Percentiles rank a stretch among this genome's conserved stretches.
Evolutionary conservation across 2,888 invertebrate species (phyloP).

Genomic region (Zelleria hepariella): DNA sequence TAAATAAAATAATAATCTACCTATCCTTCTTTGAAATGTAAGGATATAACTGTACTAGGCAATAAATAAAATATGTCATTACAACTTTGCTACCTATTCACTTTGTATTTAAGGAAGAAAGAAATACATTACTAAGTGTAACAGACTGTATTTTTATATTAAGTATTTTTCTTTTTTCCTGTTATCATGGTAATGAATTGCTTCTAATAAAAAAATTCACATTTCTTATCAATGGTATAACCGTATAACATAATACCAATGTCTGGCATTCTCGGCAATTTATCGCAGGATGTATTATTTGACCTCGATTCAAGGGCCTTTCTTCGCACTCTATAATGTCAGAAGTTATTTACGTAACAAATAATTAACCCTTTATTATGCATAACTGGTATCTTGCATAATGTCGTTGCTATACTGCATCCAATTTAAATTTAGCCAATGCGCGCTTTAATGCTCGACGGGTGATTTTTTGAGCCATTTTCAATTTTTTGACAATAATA

Average conservation of each 20-base stretch:
- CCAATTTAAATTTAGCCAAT: constrained; percentile 8
- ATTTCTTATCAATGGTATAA: too few species aligned
- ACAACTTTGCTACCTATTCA: too few species aligned
- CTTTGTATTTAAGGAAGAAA: too few species aligned
- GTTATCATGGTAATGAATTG: too few species aligned
- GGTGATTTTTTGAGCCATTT: not conserved
- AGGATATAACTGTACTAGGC: too few species aligned
- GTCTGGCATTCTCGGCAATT: not conserved
- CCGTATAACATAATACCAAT: not conserved
- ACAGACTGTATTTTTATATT: too few species aligned
- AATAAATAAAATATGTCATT: too few species aligned
- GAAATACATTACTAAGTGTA: too few species aligned
- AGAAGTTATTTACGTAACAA: constrained; percentile 21
- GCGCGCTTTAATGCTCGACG: not conserved
- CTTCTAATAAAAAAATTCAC: too few species aligned
- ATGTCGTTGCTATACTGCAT: constrained; percentile 15
- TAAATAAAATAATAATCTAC: too few species aligned
- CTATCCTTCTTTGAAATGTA: too few species aligned
- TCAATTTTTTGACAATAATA: not conserved
- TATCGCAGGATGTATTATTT: not conserved
- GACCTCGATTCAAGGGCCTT: constrained; percentile 2
- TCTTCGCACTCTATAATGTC: constrained; percentile 19
- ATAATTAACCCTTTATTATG: constrained; percentile 20
- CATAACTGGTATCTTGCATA: constrained; percentile 19
- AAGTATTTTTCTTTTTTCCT: too few species aligned